These are phyloP conservation scores for Neoaliturus tenellus DNA, from an alignment of 2,888 invertebrate genomes.

Conservation along the genomic window DNA sequence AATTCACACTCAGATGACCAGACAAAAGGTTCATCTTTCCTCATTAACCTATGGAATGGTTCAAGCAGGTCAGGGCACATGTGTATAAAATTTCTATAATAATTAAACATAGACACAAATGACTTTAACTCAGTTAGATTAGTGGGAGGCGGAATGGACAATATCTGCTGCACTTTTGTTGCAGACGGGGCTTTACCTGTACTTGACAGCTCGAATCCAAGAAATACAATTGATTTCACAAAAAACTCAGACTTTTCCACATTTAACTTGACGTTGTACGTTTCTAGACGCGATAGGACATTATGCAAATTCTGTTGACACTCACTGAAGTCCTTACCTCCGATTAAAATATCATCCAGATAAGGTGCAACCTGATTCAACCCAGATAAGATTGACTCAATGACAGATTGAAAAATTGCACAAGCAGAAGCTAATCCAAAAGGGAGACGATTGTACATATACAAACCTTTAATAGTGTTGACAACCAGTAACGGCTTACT, in stretches of 20 bases:
- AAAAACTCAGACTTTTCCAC: conserved; percentile 21
- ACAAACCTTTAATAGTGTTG: conserved; percentile 36
- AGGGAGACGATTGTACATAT: neutral
- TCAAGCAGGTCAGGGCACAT: conserved; percentile 14
- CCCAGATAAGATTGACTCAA: conserved; percentile 23
- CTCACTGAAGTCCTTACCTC: neutral
- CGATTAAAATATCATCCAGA: neutral
- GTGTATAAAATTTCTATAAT: conserved; percentile 39
- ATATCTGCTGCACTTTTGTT: conserved; percentile 26
- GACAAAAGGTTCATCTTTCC: conserved; percentile 35
- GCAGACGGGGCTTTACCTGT: conserved; percentile 32
- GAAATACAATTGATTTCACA: conserved; percentile 22
- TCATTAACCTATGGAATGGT: conserved; percentile 33
- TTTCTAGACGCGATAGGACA: neutral
- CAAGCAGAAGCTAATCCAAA: conserved; percentile 36
- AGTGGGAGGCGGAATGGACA: conserved; percentile 22
- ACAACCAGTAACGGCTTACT: neutral
- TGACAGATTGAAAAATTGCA: conserved; percentile 12
- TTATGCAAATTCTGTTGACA: neutral
- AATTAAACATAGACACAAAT: conserved; percentile 18
- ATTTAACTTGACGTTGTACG: conserved; percentile 28
- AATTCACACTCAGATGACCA: conserved; percentile 28
- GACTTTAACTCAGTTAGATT: conserved; percentile 14
- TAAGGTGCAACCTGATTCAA: neutral
- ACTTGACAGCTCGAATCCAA: conserved; percentile 36